phyloP scores from a whole-genome alignment of 2,888 invertebrate species.

The Cheilosia grossa region DNA sequence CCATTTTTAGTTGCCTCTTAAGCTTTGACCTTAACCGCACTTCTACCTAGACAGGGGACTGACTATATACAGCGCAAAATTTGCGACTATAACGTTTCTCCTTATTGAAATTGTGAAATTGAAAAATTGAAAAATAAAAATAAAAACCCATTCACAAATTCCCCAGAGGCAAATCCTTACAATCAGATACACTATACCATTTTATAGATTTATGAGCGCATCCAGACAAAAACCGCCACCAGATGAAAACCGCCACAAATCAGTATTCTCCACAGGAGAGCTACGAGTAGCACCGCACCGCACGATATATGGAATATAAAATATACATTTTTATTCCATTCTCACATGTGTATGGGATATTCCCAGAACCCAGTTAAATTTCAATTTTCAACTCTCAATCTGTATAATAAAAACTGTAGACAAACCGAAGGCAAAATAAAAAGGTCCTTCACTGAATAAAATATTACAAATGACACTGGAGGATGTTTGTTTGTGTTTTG shows the following conservation, averaged over 20 bases:
- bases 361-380: conserved; percentile 72
- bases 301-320: conserved; percentile 33
- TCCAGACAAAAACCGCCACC: conserved; percentile 52
- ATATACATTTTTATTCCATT: conserved; percentile 32
- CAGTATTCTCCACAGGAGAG: conserved; percentile 62
- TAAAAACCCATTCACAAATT: conserved; percentile 44
- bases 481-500: conserved; percentile 43
- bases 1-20: conserved; percentile 66
- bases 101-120: conserved; percentile 39
- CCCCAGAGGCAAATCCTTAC: conserved; percentile 60
- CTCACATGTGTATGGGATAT: conserved; percentile 44
- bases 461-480: conserved; percentile 66
- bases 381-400: conserved; percentile 67
- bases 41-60: conserved; percentile 8
- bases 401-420: conserved; percentile 20
- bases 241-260: conserved; percentile 58
- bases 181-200: conserved; percentile 64
- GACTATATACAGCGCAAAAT: background rate
- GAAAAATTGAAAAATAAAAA: conserved; percentile 18
- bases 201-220: conserved; percentile 72
- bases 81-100: background rate
- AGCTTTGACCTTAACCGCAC: conserved; percentile 60
- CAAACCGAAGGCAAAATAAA: background rate
- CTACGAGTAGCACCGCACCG: conserved; percentile 17
- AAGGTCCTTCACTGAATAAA: conserved; percentile 63